Base-by-base conservation (phyloP, 2,797 vertebrate species). In the Mus minutoides region DNA sequence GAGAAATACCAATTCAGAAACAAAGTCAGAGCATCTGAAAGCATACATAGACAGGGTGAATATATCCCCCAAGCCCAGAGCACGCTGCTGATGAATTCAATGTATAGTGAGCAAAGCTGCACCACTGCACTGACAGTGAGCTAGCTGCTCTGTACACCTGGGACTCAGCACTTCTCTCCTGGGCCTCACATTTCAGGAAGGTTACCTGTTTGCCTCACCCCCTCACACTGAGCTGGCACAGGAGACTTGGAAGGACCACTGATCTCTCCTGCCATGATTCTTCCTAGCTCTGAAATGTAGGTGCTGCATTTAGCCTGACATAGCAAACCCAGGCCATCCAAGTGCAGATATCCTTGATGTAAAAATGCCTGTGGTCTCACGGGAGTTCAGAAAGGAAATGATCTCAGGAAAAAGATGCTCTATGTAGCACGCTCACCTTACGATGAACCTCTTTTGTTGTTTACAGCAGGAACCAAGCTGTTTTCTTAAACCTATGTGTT, bases 381-480 rank as follows among this genome's bases (percentile, higher is more conserved):
- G 90, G 78, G 21, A 82, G 79, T 71, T 67, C 9, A 6, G 79
- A 79, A 49, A 96, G 91, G 94, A 93, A 77, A 85, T 10, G 79
- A 90, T 40, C 76, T 60, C 79, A 87, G 95, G 82, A 85, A 94
- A 96, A 91, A 95, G 76, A 54, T 31, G 34, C 94, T 92, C 82
- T 21, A 31, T 17, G 49, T 9, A 37, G 60, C 16, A 1, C 31
- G 67, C 69, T 87, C 92, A 67, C 58, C 89, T 64, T n/a, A 54
- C 0, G 6, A 87, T 54, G 79, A 91, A 78, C 95, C 49, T 82
- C 26, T n/a, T 52, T 52, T 22, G 75, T 1, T 54, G 83, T 37
- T 82, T 19, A 29, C 1, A n/a, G 79, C 79, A 87, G 56, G 75
- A 64, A 86, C 56, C 17, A 17, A 76, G 75, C 10, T 24, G 29